phyloP scores from a whole-genome alignment of 2,888 invertebrate genomes.

The Odontomyia ornata region DNA sequence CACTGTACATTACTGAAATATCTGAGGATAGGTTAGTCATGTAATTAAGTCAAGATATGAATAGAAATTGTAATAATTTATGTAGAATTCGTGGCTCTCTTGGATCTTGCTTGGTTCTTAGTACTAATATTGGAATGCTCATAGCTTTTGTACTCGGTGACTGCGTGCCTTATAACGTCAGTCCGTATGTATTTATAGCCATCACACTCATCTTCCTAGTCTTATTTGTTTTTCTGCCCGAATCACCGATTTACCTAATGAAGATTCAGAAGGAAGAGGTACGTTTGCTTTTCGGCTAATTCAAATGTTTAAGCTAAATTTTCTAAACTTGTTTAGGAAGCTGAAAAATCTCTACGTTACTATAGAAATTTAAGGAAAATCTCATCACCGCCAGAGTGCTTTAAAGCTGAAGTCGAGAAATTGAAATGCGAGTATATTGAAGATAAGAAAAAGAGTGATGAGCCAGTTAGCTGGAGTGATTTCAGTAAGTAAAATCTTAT shows the following conservation, averaged over 20 bases:
- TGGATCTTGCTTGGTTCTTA: slow-evolving; percentile 59
- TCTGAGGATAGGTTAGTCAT: slow-evolving; percentile 57
- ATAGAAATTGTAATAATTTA: neutral
- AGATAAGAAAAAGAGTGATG: slow-evolving; percentile 44
- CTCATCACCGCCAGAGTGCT: slow-evolving; percentile 55
- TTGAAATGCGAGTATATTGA: slow-evolving; percentile 53
- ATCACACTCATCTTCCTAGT: slow-evolving; percentile 56
- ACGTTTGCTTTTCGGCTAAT: neutral
- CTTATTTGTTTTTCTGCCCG: slow-evolving; percentile 59
- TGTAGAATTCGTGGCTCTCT: slow-evolving; percentile 59
- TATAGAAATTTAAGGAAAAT: slow-evolving; percentile 57
- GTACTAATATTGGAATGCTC: slow-evolving; percentile 59
- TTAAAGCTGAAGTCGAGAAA: slow-evolving; percentile 58
- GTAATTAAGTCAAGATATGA: neutral
- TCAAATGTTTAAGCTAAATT: neutral
- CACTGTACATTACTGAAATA: slow-evolving; percentile 59
- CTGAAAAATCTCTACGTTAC: slow-evolving; percentile 59
- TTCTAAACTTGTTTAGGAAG: slow-evolving; percentile 53
- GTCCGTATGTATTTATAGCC: slow-evolving; percentile 55
- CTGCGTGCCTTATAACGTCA: slow-evolving; percentile 55
- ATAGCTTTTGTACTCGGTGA: slow-evolving; percentile 58
- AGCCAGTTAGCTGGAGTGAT: slow-evolving; percentile 55
- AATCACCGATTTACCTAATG: slow-evolving; percentile 60
- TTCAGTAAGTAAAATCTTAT: slow-evolving; percentile 55
- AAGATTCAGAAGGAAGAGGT: slow-evolving; percentile 55